These are phyloP conservation scores for Hydropsyche tenuis DNA, from an alignment of 1,140 invertebrate genomes.

Conservation along the genomic window DNA sequence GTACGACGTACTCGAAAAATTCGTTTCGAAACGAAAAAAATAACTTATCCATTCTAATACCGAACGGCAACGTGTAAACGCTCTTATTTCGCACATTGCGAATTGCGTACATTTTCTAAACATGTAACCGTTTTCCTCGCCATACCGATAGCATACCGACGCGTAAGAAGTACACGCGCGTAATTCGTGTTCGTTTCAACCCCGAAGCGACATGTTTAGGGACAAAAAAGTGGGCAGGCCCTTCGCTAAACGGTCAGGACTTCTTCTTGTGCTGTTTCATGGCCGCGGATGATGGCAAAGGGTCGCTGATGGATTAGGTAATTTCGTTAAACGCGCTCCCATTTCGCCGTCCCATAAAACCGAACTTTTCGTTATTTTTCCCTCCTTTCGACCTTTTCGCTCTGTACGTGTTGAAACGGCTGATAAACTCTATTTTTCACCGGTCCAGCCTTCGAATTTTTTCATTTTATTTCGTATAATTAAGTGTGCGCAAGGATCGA, in stretches of 20 bases:
- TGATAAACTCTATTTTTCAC: conserved; percentile 31
- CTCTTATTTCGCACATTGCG: no score
- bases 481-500: neutral
- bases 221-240: conserved; percentile 9
- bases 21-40: no score
- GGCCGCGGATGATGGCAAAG: neutral
- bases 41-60: no score
- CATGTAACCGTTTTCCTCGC: no score
- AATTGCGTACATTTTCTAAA: no score
- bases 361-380: neutral
- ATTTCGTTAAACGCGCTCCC: conserved; percentile 50
- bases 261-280: conserved; percentile 26
- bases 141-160: no score
- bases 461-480: conserved; percentile 29
- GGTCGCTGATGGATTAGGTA: conserved; percentile 50
- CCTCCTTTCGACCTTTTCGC: conserved; percentile 40
- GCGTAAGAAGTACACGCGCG: no score
- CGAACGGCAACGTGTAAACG: no score
- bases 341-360: conserved; percentile 48
- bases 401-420: conserved; percentile 31
- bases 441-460: neutral
- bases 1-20: no score
- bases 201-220: conserved; percentile 1
- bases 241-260: conserved; percentile 37
- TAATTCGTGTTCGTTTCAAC: no score